These are phyloP conservation scores for Ammodytes marinus DNA, from an alignment of 2,113 vertebrate species.

Conservation along the genomic window DNA sequence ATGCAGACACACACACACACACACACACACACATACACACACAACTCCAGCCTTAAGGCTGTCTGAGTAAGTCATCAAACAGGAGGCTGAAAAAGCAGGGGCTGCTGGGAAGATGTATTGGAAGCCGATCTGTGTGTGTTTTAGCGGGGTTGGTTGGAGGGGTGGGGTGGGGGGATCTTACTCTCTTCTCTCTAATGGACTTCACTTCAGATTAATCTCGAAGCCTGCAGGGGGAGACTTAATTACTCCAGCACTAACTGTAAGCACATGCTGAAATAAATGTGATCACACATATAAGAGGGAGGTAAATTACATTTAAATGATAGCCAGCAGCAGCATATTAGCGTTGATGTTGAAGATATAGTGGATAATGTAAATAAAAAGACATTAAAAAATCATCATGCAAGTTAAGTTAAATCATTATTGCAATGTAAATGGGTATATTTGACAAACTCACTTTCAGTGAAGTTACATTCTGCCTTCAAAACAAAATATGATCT, in stretches of 20 bases:
- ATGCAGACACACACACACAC: slow-evolving; percentile 3
- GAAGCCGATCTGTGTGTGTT: slow-evolving; percentile 29
- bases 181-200: slow-evolving; percentile 63
- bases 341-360: slow-evolving; percentile 25
- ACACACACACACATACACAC: background rate
- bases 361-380: slow-evolving; percentile 44
- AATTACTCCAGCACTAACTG: slow-evolving; percentile 64
- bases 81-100: slow-evolving; percentile 48
- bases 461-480: slow-evolving; percentile 1
- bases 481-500: background rate
- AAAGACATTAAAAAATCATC: slow-evolving; percentile 45
- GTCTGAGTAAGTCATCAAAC: slow-evolving; percentile 59
- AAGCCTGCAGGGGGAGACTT: slow-evolving; percentile 54
- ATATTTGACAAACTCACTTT: slow-evolving; percentile 3
- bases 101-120: slow-evolving; percentile 54
- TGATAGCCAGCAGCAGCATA: slow-evolving; percentile 26
- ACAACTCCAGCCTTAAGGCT: slow-evolving; percentile 57
- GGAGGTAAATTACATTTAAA: slow-evolving; percentile 42
- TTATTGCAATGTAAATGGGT: slow-evolving; percentile 23
- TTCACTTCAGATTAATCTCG: slow-evolving; percentile 72
- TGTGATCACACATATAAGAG: slow-evolving; percentile 53
- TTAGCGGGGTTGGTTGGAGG: background rate
- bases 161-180: background rate
- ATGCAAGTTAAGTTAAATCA: slow-evolving; percentile 29
- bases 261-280: slow-evolving; percentile 69